Evolutionary conservation across 2,797 vertebrate species (phyloP), one percentile per base, ranked within the genome.

Genomic region (Atherinosoma microstoma): DNA sequence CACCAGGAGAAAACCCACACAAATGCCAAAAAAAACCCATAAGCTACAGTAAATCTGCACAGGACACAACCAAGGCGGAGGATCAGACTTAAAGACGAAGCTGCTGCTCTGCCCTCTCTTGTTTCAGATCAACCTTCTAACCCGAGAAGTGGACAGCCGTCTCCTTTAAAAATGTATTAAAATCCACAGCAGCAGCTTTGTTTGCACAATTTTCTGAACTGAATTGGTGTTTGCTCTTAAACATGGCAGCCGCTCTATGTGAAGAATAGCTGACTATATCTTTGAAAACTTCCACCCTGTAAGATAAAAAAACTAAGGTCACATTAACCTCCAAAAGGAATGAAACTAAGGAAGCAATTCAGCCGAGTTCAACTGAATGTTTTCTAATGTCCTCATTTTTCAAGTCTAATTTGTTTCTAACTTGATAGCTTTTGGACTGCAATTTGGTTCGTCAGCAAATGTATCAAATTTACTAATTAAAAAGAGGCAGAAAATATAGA

Each of bases 391-490:
- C 82, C 76, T 83, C 32, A 58, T 87, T 89, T 84, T 75, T 80
- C 75, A 76, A 64, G 42, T 76, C 67, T 84, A 69, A 89, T 89
- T 90, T 85, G 72, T 65, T 81, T 47, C 71, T 65, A 54, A 80
- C 74, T 69, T 76, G 76, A 80, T 80, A 72, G 78, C 80, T 87
- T 87, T 88, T 86, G 81, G 77, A 76, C 71, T 67, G 61, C 73
- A 86, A 83, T 90, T 89, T 83, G 34, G 73, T 80, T 85, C 71
- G 70, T 58, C 45, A 2, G 70, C 70, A 73, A 85, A 90, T 90
- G 84, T 80, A 89, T 92, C 83, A 84, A 86, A 90, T 72, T 78
- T 68, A 75, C 80, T 86, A 83, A 90, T 92, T 90, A 91, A 84
- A 70, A 35, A 70, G 68, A 70, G 66, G 64, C 35, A 15, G 78